Base-by-base conservation (phyloP, 2,113 vertebrate species). In the Ceuthmochares aereus region DNA sequence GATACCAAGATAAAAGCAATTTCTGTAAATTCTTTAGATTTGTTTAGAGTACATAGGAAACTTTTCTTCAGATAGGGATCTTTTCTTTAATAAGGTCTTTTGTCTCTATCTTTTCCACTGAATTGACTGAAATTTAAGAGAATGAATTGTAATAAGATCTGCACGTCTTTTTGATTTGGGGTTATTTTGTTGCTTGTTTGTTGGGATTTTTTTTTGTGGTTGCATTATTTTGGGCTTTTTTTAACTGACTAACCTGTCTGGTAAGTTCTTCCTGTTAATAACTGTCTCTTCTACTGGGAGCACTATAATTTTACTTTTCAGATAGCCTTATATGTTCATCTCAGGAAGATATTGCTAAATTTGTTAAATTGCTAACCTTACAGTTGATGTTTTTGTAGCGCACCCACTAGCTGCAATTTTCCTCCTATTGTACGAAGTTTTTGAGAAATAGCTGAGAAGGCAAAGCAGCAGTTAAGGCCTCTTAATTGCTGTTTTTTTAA, bases 151-250 rank as follows among this genome's bases (percentile, higher is more conserved):
- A 77, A 9, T 66, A 84, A 69, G 29, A 79, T 51, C 12, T 42
- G 9, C 6, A 49, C 26, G 10, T 3, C 5, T 30, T 84, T 78
- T 58, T 1, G 2, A 3, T 10, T 7, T 15, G 22, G 5, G 11
- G 1, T 7, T 4, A 42, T 49, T 54, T 49, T 87, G 19, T n/a
- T 30, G 54, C 18, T 22, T 51, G 21, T 51, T 51, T 25, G 49
- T 22, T 22, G 22, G 22, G 21, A 8, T 23, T 51, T 51, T 25
- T 47, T 54, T 58, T 54, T 82, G 23, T 34, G 11, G 3, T 36
- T 43, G 3, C 1, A 2, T 52, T 59, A 7, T 37, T 10, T 55
- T 29, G 10, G 4, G 4, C 3, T 34, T 55, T 42, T 58, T 58
- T 66, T 19, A 2, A 19, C 12, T 40, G 6, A 83, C 22, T 76